Evolutionary conservation across 2,113 vertebrate genomes (phyloP).

Genomic region (Campylomormyrus tamandua): DNA sequence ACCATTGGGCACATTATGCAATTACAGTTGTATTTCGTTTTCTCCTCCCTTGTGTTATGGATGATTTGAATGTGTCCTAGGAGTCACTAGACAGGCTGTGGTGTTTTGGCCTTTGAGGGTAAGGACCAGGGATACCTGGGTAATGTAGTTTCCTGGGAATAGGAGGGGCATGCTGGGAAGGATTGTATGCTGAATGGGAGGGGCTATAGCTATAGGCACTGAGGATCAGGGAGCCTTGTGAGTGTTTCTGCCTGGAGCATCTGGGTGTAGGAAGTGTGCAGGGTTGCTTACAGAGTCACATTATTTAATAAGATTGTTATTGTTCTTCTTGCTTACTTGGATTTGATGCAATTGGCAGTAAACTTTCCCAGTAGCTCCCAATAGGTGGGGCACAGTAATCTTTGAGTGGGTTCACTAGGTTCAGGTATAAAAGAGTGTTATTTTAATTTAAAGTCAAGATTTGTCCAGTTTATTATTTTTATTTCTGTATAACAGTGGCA

Average conservation of each 20-base stretch:
- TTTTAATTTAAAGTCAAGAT: not conserved
- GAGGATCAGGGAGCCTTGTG: not conserved
- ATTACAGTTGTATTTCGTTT: constrained; percentile 15
- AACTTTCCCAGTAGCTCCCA: not conserved
- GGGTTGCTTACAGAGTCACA: not conserved
- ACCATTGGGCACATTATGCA: constrained; percentile 12
- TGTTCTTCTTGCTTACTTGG: not conserved
- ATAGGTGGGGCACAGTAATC: not conserved
- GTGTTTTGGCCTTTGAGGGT: not conserved
- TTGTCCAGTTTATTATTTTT: not conserved
- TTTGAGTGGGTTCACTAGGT: not conserved
- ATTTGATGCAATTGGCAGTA: not conserved
- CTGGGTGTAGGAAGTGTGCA: not conserved
- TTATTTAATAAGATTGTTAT: not conserved
- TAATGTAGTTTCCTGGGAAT: not conserved
- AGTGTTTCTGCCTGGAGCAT: not conserved
- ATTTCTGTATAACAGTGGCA: not conserved
- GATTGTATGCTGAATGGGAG: not conserved
- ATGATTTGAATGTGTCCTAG: not conserved
- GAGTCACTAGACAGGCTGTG: not conserved
- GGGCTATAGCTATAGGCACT: not conserved
- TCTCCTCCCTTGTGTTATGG: not conserved
- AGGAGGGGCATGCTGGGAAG: not conserved
- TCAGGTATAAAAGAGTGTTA: not conserved
- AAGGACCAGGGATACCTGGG: not conserved